Evolutionary conservation across 2,113 vertebrate species (phyloP).

Genomic region (Microcebus tavaratra): DNA sequence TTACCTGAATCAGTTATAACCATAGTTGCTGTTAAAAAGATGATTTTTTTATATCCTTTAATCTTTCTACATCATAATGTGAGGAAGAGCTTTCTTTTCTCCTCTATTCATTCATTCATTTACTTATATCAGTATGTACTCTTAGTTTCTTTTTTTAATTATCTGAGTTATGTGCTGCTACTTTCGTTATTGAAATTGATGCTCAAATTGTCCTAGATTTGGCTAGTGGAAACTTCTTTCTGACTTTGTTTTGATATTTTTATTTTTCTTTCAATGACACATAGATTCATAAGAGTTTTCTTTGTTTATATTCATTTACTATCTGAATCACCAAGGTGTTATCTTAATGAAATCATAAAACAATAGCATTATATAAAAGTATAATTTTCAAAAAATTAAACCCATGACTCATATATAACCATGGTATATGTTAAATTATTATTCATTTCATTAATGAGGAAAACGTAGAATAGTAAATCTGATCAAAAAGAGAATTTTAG

Average conservation of each 20-base stretch:
- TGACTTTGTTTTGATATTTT: background rate
- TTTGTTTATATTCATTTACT: background rate
- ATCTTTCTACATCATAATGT: background rate
- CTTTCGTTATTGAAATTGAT: background rate
- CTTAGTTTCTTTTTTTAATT: conserved; percentile 9
- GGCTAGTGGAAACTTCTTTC: background rate
- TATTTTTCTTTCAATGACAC: background rate
- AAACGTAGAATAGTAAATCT: background rate
- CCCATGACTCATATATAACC: background rate
- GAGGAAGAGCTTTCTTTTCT: background rate
- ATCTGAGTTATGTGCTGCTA: background rate
- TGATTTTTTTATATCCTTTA: background rate
- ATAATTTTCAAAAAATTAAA: conserved; percentile 30
- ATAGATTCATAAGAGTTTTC: background rate
- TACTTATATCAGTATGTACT: background rate
- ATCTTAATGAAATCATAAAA: conserved; percentile 13
- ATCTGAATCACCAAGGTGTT: background rate
- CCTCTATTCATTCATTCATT: background rate
- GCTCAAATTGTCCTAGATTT: background rate
- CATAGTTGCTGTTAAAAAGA: background rate
- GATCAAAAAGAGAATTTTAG: background rate
- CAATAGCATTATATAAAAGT: background rate
- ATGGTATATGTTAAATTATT: background rate
- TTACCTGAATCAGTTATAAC: background rate
- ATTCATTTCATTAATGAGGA: background rate